These are phyloP conservation scores for Lutjanus erythropterus DNA, from an alignment of 2,113 vertebrate genomes.

Conservation along the genomic window DNA sequence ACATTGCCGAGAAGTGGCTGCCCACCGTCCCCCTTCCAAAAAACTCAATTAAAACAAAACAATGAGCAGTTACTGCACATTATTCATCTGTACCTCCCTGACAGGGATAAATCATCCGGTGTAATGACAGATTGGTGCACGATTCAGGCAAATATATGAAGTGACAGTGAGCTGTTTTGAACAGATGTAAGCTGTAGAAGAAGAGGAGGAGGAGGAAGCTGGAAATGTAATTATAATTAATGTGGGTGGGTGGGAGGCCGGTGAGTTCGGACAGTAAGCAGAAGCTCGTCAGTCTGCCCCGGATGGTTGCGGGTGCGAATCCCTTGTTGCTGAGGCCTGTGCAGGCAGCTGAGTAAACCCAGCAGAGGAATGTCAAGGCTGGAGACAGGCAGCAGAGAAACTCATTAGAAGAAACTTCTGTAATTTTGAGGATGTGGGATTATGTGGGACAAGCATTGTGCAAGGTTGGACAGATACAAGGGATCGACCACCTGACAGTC, in stretches of 20 bases:
- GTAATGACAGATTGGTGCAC: slow-evolving; percentile 28
- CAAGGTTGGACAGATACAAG: not conserved
- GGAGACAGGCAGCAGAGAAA: slow-evolving; percentile 26
- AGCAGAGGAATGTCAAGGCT: slow-evolving; percentile 40
- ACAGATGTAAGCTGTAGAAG: slow-evolving; percentile 32
- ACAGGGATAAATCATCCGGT: slow-evolving; percentile 57
- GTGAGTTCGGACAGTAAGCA: slow-evolving; percentile 59
- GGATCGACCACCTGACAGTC: not conserved
- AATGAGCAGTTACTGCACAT: slow-evolving; percentile 35
- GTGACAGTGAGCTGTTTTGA: slow-evolving; percentile 59
- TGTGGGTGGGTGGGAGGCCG: slow-evolving; percentile 37
- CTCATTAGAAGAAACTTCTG: slow-evolving; percentile 5
- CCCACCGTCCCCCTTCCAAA: slow-evolving; percentile 31
- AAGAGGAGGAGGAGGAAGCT: slow-evolving; percentile 54
- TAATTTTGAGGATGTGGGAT: slow-evolving; percentile 19
- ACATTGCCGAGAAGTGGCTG: slow-evolving; percentile 50
- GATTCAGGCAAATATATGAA: slow-evolving; percentile 53
- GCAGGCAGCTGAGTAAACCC: slow-evolving; percentile 72
- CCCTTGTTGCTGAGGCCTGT: slow-evolving; percentile 51
- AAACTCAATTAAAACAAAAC: slow-evolving; percentile 65
- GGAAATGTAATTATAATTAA: slow-evolving; percentile 75
- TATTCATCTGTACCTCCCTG: slow-evolving; percentile 29
- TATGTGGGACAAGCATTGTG: not conserved
- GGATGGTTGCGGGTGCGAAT: slow-evolving; percentile 73
- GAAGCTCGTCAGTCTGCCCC: slow-evolving; percentile 23